phyloP scores from a whole-genome alignment of 2,888 invertebrate genomes.

The Polyploca ridens region DNA sequence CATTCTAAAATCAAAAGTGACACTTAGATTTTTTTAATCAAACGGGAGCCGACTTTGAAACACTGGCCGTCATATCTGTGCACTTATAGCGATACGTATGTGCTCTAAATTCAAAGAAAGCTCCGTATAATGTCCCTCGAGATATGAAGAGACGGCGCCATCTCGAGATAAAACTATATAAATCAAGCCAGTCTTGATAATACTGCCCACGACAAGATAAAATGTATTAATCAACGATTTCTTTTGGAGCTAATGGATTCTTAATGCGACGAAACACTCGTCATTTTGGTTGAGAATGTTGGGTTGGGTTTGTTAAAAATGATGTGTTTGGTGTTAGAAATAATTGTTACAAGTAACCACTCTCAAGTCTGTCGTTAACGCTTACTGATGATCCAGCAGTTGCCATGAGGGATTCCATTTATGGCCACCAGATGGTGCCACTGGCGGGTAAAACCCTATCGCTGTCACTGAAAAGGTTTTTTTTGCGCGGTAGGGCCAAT shows the following conservation, averaged over 20 bases:
- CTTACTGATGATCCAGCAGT: too few relatives aligned
- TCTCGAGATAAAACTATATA: conserved; percentile 50
- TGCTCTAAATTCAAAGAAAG: conserved; percentile 55
- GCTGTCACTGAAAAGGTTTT: too few relatives aligned
- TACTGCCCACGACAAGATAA: conserved; percentile 49
- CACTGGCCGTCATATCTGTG: conserved; percentile 39
- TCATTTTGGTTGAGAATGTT: conserved; percentile 32
- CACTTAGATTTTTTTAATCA: conserved; percentile 22
- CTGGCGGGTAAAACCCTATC: too few relatives aligned
- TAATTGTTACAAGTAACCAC: not conserved
- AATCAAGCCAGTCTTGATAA: conserved; percentile 59
- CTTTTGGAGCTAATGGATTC: conserved; percentile 61
- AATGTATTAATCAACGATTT: conserved; percentile 59
- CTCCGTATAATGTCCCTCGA: conserved; percentile 13
- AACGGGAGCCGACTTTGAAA: conserved; percentile 50
- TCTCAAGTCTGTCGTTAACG: too few relatives aligned
- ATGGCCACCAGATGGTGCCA: too few relatives aligned
- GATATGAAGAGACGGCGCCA: conserved; percentile 15
- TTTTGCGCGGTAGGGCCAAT: too few relatives aligned
- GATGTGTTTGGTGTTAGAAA: not conserved
- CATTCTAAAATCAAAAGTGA: conserved; percentile 1
- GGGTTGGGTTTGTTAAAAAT: not conserved
- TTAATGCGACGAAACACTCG: conserved; percentile 51
- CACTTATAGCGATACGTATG: conserved; percentile 33
- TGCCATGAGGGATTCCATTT: too few relatives aligned